Base-by-base conservation (phyloP, 2,888 invertebrate genomes). In the Troilus luridus region DNA sequence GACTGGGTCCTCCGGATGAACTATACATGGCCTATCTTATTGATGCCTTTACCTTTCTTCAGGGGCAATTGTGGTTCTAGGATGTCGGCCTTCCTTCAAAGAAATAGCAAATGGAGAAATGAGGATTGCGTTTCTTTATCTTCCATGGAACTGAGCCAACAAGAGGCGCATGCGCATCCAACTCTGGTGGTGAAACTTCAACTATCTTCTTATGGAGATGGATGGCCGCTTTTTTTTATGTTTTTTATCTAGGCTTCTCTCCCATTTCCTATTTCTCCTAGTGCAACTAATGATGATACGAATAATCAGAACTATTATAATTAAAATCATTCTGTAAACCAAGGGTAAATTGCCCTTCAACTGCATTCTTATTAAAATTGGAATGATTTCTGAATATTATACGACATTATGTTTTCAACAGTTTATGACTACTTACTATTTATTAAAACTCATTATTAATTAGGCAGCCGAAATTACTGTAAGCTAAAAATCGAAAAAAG, bases 101-200 rank as follows among this genome's bases (percentile, higher is more conserved):
- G 85, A 54, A 85, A 85, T 85, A n/a, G 56, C 85, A 85, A 85
- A 85, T 85, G 85, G 56, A 58, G 58, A 85, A 85, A 85, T 85
- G 85, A 58, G 85, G 21, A 3, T n/a, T 12, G 85, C 85, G 41
- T 85, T 85, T 85, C 56, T 85, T 85, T 85, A n/a, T 85, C 85
- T 85, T 85, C 85, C 56, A 10, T 7, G 17, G 85, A 85, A 85
- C 56, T 58, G 56, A 85, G 85, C n/a, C 56, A 54, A 58, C 85
- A n/a, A 58, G 56, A 56, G n/a, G n/a, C n/a, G n/a, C 56, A 54
- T 41, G 85, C 85, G n/a, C 56, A 21, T 54, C 3, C 54, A 19
- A 56, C 17, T 8, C 54, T 11, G 6, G 11, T 17, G 21, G 56
- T 56, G 85, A 85, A 85, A 85, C 85, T 56, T 17, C 12, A 19